phyloP scores from a whole-genome alignment of 2,113 vertebrate genomes.

The Seriola quinqueradiata region DNA sequence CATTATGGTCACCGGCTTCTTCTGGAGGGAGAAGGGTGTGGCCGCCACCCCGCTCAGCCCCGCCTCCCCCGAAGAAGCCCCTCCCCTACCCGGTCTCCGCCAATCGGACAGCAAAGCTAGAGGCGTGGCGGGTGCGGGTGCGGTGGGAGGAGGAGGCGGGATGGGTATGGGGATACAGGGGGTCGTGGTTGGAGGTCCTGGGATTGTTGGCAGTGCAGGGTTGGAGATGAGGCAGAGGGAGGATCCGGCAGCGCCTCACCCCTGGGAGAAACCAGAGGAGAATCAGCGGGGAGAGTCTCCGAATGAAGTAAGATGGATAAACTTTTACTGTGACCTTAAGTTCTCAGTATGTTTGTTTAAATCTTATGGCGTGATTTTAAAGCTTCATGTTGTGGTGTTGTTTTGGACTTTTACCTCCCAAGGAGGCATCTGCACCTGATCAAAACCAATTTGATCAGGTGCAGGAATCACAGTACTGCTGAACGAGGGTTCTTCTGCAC shows the following conservation, averaged over 20 bases:
- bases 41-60: conserved; percentile 88
- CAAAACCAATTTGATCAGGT: no score
- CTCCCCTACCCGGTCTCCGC: conserved; percentile 84
- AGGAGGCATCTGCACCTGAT: no score
- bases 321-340: neutral
- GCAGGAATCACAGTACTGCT: neutral
- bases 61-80: conserved; percentile 85
- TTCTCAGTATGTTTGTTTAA: neutral
- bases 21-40: conserved; percentile 94
- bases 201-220: conserved; percentile 56
- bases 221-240: conserved; percentile 58
- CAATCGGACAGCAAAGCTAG: conserved; percentile 78
- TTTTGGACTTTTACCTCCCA: neutral
- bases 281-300: conserved; percentile 41
- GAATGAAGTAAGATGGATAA: conserved; percentile 60
- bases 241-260: conserved; percentile 71
- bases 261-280: conserved; percentile 80
- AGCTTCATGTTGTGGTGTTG: neutral
- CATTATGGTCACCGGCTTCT: conserved; percentile 90
- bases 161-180: neutral
- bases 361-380: neutral
- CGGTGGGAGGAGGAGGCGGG: conserved; percentile 36
- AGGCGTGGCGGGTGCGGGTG: conserved; percentile 56
- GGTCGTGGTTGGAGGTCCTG: conserved; percentile 45
- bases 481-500: neutral